Evolutionary conservation across 1,140 invertebrate species (phyloP).

Genomic region (Carposina sasakii): DNA sequence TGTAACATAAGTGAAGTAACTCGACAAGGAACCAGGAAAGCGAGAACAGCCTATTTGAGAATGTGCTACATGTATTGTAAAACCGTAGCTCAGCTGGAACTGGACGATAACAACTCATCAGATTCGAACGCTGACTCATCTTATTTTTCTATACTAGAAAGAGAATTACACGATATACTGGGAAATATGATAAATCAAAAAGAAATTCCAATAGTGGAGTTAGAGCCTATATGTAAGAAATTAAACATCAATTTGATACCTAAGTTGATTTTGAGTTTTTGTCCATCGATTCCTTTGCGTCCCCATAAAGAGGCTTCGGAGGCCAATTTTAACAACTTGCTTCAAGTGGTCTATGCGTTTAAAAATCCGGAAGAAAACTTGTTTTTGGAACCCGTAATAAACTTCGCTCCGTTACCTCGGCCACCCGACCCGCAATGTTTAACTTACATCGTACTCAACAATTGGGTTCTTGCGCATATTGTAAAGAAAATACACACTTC

Average conservation of each 20-base stretch:
- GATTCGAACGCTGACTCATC: constrained; percentile 30
- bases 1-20: constrained; percentile 56
- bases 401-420: constrained; percentile 51
- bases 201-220: constrained; percentile 51
- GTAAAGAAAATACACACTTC: constrained; percentile 68
- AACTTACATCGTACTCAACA: constrained; percentile 63
- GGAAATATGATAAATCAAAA: constrained; percentile 66
- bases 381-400: constrained; percentile 45
- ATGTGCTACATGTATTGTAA: constrained; percentile 67
- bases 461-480: constrained; percentile 68
- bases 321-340: constrained; percentile 55
- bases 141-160: constrained; percentile 57
- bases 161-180: constrained; percentile 61
- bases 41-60: constrained; percentile 55
- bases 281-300: constrained; percentile 55
- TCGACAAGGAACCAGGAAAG: constrained; percentile 47
- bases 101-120: constrained; percentile 36
- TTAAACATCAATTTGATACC: constrained; percentile 66
- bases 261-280: constrained; percentile 67
- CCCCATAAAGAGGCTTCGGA: constrained; percentile 44
- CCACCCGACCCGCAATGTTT: constrained; percentile 55
- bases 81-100: constrained; percentile 55
- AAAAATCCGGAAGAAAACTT: constrained; percentile 60
- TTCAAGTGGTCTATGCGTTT: constrained; percentile 58
- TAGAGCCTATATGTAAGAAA: constrained; percentile 67